Evolutionary conservation across 2,888 invertebrate genomes (phyloP).

Genomic region (Megaustenia siamemsis): DNA sequence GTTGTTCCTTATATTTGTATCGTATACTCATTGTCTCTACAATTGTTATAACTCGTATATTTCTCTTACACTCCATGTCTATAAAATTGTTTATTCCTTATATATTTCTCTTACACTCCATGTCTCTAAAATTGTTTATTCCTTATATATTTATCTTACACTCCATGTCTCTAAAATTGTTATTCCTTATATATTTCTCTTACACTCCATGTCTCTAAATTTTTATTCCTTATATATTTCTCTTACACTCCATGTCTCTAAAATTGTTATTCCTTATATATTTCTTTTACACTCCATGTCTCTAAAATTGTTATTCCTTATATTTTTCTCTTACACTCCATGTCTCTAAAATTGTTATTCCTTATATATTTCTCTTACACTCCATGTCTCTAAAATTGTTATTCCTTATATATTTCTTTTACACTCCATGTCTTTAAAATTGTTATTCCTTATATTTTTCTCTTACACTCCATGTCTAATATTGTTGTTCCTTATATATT

Average conservation of each 20-base stretch:
- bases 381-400: no score
- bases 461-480: neutral
- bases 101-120: neutral
- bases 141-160: conserved; percentile 2
- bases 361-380: no score
- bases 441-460: neutral
- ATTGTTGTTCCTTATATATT: neutral
- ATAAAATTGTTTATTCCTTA: neutral
- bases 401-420: no score
- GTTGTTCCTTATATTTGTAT: conserved; percentile 43
- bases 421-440: no score
- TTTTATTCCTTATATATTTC: no score
- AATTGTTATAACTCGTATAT: conserved; percentile 22
- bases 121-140: conserved; percentile 24
- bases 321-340: conserved; percentile 12
- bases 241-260: no score
- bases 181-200: no score
- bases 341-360: no score
- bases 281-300: no score
- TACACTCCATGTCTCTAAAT: no score
- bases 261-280: no score
- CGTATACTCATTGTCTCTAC: conserved; percentile 7
- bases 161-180: neutral
- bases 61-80: neutral
- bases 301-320: no score